Evolutionary conservation across 2,113 vertebrate genomes (phyloP).

Genomic region (Thalassarche chlororhynchos): DNA sequence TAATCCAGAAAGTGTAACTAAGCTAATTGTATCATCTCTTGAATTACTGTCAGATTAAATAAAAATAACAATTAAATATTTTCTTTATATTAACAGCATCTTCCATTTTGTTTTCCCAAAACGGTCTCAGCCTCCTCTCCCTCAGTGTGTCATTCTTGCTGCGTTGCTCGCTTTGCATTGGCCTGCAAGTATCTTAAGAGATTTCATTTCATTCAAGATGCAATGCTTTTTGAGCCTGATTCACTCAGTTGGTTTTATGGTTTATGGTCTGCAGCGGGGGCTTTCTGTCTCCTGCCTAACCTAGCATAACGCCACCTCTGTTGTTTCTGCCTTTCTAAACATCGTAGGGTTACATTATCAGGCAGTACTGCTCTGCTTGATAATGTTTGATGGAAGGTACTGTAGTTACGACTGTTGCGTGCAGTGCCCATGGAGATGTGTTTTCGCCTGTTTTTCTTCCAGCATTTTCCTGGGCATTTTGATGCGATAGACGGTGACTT

Average conservation of each 20-base stretch:
- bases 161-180: not conserved
- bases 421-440: accelerated
- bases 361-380: not conserved
- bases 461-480: not conserved
- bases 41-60: not conserved
- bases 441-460: not conserved
- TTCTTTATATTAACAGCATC: not conserved
- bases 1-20: not conserved
- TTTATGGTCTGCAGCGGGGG: not conserved
- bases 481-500: not conserved
- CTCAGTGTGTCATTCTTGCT: not conserved
- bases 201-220: accelerated
- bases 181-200: not conserved
- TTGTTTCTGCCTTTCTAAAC: not conserved
- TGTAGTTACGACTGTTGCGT: accelerated
- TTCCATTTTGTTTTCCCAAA: not conserved
- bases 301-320: not conserved
- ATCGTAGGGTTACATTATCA: not conserved
- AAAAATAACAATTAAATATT: not conserved
- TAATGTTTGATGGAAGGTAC: not conserved
- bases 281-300: not conserved
- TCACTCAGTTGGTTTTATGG: not conserved
- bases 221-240: not conserved
- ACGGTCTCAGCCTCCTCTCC: accelerated
- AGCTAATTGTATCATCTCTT: not conserved